A percentile compares a stretch with the other conserved stretches of the same genome.
Evolutionary conservation across 1,140 invertebrate species (phyloP).

Genomic region (Lanistes nyassanus): DNA sequence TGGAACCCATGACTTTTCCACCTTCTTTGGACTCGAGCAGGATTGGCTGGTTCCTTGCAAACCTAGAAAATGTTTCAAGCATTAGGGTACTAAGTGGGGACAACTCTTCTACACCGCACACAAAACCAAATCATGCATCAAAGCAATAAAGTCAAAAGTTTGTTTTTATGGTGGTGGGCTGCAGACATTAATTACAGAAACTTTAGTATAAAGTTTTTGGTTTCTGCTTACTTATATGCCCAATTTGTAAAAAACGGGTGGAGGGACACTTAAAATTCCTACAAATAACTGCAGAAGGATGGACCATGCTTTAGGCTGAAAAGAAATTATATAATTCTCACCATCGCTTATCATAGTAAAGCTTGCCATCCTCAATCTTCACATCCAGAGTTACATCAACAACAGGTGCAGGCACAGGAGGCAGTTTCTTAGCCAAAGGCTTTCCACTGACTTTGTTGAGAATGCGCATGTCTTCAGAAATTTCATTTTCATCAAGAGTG

Average conservation of each 20-base stretch:
- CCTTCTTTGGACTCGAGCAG: constrained; percentile 90
- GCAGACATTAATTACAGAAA: too few relatives aligned
- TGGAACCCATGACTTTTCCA: constrained; percentile 83
- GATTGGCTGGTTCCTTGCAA: constrained; percentile 90
- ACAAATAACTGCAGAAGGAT: too few relatives aligned
- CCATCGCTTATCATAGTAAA: constrained; percentile 93
- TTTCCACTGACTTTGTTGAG: constrained; percentile 76
- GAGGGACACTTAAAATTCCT: too few relatives aligned
- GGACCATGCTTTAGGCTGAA: too few relatives aligned
- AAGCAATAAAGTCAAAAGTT: too few relatives aligned
- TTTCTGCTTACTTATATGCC: too few relatives aligned
- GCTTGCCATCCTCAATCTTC: constrained; percentile 92
- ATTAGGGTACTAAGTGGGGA: too few relatives aligned
- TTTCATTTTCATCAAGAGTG: constrained; percentile 87
- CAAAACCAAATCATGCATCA: too few relatives aligned
- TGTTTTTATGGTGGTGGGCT: too few relatives aligned
- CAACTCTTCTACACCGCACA: too few relatives aligned
- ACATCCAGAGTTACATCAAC: constrained; percentile 72
- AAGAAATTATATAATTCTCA: constrained; percentile 56
- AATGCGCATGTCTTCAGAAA: constrained; percentile 86
- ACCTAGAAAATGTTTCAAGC: constrained; percentile 71
- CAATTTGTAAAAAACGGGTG: too few relatives aligned
- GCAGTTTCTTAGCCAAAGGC: constrained; percentile 56
- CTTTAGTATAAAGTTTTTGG: too few relatives aligned
- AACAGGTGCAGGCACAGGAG: constrained; percentile 34